Evolutionary conservation across 2,113 vertebrate species (phyloP).

Genomic region (Budorcas taxicolor): DNA sequence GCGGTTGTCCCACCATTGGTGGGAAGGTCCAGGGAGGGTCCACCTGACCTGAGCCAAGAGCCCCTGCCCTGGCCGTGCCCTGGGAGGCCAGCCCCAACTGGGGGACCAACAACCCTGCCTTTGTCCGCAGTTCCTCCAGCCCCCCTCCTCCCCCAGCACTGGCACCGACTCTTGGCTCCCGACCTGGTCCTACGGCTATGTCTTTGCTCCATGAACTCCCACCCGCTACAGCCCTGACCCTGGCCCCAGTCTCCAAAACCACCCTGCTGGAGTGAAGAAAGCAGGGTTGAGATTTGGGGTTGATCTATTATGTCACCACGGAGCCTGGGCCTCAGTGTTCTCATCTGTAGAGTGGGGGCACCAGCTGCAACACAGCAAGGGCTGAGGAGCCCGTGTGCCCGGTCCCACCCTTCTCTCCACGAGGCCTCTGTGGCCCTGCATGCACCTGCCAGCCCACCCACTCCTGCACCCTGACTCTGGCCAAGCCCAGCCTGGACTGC

Average conservation of each 20-base stretch:
- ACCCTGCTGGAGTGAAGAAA: not conserved
- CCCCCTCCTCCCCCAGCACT: too few species aligned
- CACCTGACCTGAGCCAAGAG: not conserved
- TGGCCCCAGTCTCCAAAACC: not conserved
- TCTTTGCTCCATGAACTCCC: fast-evolving
- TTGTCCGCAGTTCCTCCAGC: too few species aligned
- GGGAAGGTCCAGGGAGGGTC: not conserved
- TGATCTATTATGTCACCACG: fast-evolving
- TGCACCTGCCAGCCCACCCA: not conserved
- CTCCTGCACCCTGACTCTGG: not conserved
- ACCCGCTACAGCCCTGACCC: not conserved
- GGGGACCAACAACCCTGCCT: not conserved
- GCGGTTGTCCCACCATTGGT: not conserved
- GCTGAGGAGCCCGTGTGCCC: fast-evolving
- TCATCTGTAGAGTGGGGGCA: not conserved
- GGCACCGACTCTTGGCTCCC: not conserved
- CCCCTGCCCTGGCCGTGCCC: not conserved
- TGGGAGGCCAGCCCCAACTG: fast-evolving
- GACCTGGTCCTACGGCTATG: fast-evolving
- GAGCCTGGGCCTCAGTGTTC: not conserved
- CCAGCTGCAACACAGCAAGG: fast-evolving
- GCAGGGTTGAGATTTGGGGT: too few species aligned
- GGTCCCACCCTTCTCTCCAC: fast-evolving
- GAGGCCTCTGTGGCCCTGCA: not conserved
- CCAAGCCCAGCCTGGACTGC: not conserved